These are phyloP conservation scores for Isaurus tuberculatus DNA, from an alignment of 92 coral and sea anemone species.

Conservation along the genomic window DNA sequence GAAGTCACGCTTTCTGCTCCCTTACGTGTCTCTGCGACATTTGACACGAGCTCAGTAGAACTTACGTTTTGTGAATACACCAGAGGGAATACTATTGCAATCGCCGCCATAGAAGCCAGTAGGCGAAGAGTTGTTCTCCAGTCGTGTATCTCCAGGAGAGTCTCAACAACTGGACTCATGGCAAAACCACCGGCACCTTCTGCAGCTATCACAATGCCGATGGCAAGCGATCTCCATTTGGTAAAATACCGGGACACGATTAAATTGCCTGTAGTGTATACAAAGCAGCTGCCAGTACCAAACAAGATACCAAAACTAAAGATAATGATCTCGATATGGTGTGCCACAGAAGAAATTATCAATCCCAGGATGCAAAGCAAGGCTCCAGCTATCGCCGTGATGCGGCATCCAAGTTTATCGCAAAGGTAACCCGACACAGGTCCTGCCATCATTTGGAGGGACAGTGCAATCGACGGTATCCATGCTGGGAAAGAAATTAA, in stretches of 20 bases:
- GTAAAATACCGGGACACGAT: conserved; percentile 35
- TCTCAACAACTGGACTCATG: conserved; percentile 22
- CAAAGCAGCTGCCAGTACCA: conserved; percentile 31
- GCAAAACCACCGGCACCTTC: conserved; percentile 39
- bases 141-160: not conserved
- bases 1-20: not conserved
- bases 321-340: conserved; percentile 3
- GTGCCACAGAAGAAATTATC: conserved; percentile 29
- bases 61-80: conserved; percentile 32
- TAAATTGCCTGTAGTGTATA: conserved; percentile 19
- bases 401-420: conserved; percentile 33
- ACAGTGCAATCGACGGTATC: conserved; percentile 32
- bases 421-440: conserved; percentile 41
- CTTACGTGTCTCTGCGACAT: not conserved
- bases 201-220: conserved; percentile 29
- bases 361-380: conserved; percentile 37
- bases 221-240: conserved; percentile 42
- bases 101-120: conserved; percentile 13
- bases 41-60: not conserved
- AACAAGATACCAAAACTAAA: conserved; percentile 37
- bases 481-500: conserved; percentile 30
- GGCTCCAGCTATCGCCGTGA: conserved; percentile 29
- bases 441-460: conserved; percentile 42
- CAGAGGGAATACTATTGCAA: conserved; percentile 3
- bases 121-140: conserved; percentile 20